Evolutionary conservation across 2,113 vertebrate genomes (phyloP), one percentile per base, ranked within the genome.

Genomic region (Ahaetulla prasina): DNA sequence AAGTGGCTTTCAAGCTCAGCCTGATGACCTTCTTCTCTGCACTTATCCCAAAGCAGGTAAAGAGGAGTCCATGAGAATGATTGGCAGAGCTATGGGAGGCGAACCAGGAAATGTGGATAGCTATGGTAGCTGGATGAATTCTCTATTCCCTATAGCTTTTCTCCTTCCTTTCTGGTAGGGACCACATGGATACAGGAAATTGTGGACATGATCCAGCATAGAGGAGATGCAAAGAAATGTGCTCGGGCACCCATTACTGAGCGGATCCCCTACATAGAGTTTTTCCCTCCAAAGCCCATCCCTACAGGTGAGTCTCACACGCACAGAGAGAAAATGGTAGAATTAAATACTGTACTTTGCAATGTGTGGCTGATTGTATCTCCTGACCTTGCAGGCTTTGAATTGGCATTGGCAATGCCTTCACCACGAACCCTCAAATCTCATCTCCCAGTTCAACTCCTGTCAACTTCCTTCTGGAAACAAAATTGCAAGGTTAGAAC

Each of bases 181-280:
- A 98, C 98, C 45, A 98, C 98, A 0, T 98, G 98, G 98, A 97
- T 97, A 1, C 98, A 98, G 94, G 98, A 98, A 95, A 98, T 98
- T 84, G 93, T 98, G 7, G 98, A 98, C 92, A 96, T 98, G 94
- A 96, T 98, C 89, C 90, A 96, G 60, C 96, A 98, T 63, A 94
- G 97, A 2, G 98, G 97, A 50, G 95, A 95, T 2, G 1, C 57
- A 84, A 88, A 95, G 47, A 95, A 93, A 89, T 92, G 88, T n/a
- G 91, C 80, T 2, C 57, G 45, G 1, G 91, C 84, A 30, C 92
- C 95, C 45, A 95, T 90, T 1, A 8, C 89, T 0, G 3, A 93
- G 1, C 63, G 93, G 23, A 92, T 87, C 2, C 93, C 95, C 50
- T 96, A 94, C 90, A n/a, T 96, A 54, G 95, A 96, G 18, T n/a